Evolutionary conservation across 2,888 invertebrate species (phyloP), one percentile per base, ranked within the genome.

Genomic region (Lypha dubia): DNA sequence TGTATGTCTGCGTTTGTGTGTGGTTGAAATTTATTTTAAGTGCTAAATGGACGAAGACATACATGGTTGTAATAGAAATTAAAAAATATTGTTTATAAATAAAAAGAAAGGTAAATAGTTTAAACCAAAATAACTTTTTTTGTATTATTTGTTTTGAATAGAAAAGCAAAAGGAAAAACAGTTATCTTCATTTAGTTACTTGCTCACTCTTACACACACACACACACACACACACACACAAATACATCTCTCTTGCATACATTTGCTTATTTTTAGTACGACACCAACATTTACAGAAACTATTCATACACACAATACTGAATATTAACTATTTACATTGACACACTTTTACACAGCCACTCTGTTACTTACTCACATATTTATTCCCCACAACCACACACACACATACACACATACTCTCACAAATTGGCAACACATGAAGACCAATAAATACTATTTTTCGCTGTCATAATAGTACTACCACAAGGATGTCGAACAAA

Each of bases 401-500:
- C 11, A 60, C 20, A 60, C 0, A 38, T 24, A 20, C 41, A 46
- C 46, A 15, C 13, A 22, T 32, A 15, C 8, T n/a, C 24, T 15
- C 32, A 44, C 32, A 17, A 49, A 5, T 32, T 22, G 44, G 38
- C 17, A 7, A 17, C 20, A 53, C 38, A 51, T 41, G 17, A 38
- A 24, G 20, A 20, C 22, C 8, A 62, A 70, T 35, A 74, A 58
- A 17, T 22, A 49, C 11, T 49, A 20, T 70, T 38, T 41, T 20
- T 11, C 3, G 32, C 58, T 38, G 46, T 17, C 53, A 28, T 20
- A 49, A 53, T 35, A 35, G 11, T n/a, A n/a, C 38, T 24, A 22
- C 51, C 68, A 46, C 53, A 32, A 44, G 67, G 38, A 73, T 77
- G 35, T 63, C 17, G 51, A 51, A 74, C 53, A 62, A 56, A 51